Conservation (phyloP, 2,797 vertebrate species). For the Craterocephalus amniculus region DNA sequence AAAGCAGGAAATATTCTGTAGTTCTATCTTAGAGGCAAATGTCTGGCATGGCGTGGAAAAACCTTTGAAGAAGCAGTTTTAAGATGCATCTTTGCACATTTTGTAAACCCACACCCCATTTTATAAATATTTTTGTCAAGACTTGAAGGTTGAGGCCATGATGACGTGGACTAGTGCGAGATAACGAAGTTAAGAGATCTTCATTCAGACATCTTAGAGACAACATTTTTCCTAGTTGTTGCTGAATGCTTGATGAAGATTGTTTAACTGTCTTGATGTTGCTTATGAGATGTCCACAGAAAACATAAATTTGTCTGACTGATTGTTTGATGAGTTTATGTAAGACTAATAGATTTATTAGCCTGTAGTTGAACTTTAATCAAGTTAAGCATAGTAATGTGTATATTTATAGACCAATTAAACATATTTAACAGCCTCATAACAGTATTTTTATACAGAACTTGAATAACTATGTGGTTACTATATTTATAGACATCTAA, state of each 20-base stretch:
- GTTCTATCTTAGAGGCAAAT: background rate
- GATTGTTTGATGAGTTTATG: constrained; percentile 46
- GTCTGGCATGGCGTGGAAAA: background rate
- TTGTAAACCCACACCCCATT: background rate
- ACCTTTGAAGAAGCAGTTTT: background rate
- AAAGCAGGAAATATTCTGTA: too few relatives aligned
- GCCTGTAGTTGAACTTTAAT: constrained; percentile 35
- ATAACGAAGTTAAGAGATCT: too few relatives aligned
- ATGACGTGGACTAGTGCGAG: background rate
- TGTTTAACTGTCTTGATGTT: background rate
- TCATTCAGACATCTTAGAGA: background rate
- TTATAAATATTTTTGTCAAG: background rate
- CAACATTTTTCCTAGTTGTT: too few relatives aligned
- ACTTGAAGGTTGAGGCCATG: background rate
- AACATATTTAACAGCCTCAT: background rate
- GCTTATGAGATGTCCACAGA: constrained; percentile 20
- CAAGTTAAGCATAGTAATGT: constrained; percentile 31
- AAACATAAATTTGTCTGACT: constrained; percentile 26
- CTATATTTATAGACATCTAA: constrained; percentile 10
- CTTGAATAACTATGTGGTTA: background rate
- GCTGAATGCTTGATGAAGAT: too few relatives aligned
- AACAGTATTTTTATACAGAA: background rate
- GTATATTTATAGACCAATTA: constrained; percentile 15
- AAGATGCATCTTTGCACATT: background rate
- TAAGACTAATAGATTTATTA: constrained; percentile 45